Conservation (phyloP, 1,140 invertebrate species). For the Hesperophylax magnus region DNA sequence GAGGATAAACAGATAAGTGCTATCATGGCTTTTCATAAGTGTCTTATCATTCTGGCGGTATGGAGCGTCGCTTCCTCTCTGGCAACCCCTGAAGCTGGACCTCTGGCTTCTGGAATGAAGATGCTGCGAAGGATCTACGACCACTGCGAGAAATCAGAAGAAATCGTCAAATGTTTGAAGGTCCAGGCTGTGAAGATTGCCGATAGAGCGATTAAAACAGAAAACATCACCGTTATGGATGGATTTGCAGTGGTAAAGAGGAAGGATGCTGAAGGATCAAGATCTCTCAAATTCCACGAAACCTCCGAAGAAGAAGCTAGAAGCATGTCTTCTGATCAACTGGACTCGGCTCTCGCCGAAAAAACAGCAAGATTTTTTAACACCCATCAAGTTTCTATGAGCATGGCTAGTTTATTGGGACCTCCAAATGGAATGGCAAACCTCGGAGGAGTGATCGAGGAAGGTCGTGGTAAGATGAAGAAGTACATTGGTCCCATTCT, state of each 20-base stretch:
- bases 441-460: constrained; percentile 66
- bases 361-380: constrained; percentile 73
- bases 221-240: constrained; percentile 75
- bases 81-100: constrained; percentile 60
- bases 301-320: constrained; percentile 71
- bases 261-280: constrained; percentile 64
- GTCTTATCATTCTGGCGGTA: constrained; percentile 59
- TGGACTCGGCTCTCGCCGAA: constrained; percentile 74
- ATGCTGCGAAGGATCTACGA: constrained; percentile 72
- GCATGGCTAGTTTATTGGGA: constrained; percentile 63
- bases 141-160: constrained; percentile 73
- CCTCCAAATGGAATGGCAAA: constrained; percentile 57
- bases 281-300: constrained; percentile 64
- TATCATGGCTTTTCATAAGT: constrained; percentile 39
- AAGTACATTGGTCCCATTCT: constrained; percentile 73
- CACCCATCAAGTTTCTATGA: constrained; percentile 74
- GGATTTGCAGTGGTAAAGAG: constrained; percentile 72
- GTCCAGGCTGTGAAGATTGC: constrained; percentile 75
- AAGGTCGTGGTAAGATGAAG: constrained; percentile 74
- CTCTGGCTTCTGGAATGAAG: constrained; percentile 63
- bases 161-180: constrained; percentile 78
- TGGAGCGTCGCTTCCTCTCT: constrained; percentile 61
- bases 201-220: constrained; percentile 75
- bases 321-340: constrained; percentile 64
- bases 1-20: constrained; percentile 17